Percentiles rank a stretch among this genome's conserved stretches.
phyloP scores from a whole-genome alignment of 2,888 invertebrate genomes.

The Caenorhabditis zanzibari region DNA sequence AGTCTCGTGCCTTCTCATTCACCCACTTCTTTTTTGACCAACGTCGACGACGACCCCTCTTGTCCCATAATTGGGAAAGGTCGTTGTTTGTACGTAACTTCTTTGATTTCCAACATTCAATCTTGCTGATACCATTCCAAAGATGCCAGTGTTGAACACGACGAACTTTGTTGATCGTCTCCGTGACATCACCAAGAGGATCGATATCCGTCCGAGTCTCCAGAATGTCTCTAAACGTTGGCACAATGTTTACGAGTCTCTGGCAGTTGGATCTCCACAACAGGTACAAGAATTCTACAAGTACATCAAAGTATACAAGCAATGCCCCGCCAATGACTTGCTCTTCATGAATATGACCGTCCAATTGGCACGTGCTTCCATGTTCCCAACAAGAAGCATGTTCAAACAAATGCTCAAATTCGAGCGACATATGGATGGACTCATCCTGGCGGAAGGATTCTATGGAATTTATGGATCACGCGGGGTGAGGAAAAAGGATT shows the following conservation, averaged over 20 bases:
- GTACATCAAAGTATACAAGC: constrained; percentile 53
- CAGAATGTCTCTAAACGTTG: constrained; percentile 31
- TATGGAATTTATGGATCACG: constrained; percentile 38
- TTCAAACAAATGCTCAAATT: constrained; percentile 55
- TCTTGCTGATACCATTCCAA: too few species aligned
- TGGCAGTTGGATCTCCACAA: constrained; percentile 35
- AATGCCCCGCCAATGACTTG: constrained; percentile 40
- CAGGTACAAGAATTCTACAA: constrained; percentile 55
- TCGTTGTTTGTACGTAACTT: background rate
- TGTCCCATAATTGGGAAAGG: constrained; percentile 27
- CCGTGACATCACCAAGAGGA: constrained; percentile 41
- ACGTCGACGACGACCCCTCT: constrained; percentile 12
- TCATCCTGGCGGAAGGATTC: constrained; percentile 24
- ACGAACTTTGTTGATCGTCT: constrained; percentile 43
- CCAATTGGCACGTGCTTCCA: constrained; percentile 41
- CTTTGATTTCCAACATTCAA: background rate
- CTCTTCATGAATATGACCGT: constrained; percentile 55
- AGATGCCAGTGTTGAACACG: constrained; percentile 52
- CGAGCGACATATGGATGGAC: constrained; percentile 42
- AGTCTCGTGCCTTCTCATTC: constrained; percentile 37
- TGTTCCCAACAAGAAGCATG: constrained; percentile 46
- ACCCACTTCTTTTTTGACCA: constrained; percentile 2
- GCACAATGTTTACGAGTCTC: constrained; percentile 15
- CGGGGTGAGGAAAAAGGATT: constrained; percentile 10
- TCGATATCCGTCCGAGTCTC: constrained; percentile 36